Conservation (phyloP, 2,888 invertebrate genomes). For the Caenorhabditis afra region DNA sequence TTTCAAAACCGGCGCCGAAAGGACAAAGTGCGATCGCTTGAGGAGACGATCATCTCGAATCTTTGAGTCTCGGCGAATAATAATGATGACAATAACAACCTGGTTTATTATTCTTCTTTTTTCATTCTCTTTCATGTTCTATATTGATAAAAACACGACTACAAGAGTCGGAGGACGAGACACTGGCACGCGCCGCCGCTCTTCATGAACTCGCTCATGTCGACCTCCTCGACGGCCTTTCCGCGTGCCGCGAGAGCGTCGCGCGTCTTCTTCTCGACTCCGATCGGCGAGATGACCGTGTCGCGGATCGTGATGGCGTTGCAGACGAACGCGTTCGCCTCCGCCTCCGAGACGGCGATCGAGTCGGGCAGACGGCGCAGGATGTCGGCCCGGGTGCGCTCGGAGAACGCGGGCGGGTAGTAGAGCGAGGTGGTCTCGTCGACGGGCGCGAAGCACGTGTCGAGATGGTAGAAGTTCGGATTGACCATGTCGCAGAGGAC, state of each 20-base stretch:
- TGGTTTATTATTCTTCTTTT: too few species aligned
- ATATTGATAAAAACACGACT: neutral
- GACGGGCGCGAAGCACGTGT: constrained; percentile 80
- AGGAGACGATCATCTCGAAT: too few species aligned
- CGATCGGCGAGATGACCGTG: constrained; percentile 79
- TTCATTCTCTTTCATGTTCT: too few species aligned
- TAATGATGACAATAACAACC: too few species aligned
- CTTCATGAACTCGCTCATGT: constrained; percentile 80
- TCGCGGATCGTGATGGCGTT: constrained; percentile 78
- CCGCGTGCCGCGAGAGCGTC: constrained; percentile 70
- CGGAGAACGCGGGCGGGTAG: constrained; percentile 78
- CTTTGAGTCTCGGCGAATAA: neutral
- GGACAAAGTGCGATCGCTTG: constrained; percentile 59
- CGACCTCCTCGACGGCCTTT: constrained; percentile 73
- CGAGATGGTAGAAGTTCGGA: constrained; percentile 79
- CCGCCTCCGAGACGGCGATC: constrained; percentile 77
- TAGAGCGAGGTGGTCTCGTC: constrained; percentile 75
- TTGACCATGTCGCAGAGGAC: constrained; percentile 76
- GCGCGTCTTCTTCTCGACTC: constrained; percentile 67
- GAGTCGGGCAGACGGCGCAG: constrained; percentile 75
- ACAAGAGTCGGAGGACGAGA: constrained; percentile 78
- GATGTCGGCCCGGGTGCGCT: constrained; percentile 75
- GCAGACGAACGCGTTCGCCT: constrained; percentile 79
- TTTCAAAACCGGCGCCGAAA: constrained; percentile 69
- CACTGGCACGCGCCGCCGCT: constrained; percentile 80